A percentile compares a stretch with the other conserved stretches of the same genome.
Conservation (phyloP, 2,113 vertebrate genomes). For the Paratilapia polleni region DNA sequence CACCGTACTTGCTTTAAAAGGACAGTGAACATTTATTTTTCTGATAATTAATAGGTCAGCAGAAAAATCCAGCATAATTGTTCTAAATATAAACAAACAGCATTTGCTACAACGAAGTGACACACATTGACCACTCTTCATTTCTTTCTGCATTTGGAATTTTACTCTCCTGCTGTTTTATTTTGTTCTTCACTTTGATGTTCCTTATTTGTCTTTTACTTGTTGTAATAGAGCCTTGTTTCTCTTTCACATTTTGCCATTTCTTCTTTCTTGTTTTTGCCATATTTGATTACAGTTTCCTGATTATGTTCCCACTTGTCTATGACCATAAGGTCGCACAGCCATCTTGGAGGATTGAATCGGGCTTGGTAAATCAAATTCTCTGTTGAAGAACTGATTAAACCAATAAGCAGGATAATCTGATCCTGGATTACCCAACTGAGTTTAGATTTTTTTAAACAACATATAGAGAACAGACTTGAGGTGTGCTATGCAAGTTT, state of each 20-base stretch:
- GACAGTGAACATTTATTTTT: too few species aligned
- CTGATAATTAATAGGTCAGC: too few species aligned
- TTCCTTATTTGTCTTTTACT: background rate
- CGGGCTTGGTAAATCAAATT: background rate
- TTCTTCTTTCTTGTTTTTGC: background rate
- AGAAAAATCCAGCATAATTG: too few species aligned
- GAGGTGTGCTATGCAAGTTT: background rate
- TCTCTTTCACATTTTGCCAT: background rate
- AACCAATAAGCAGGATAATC: background rate
- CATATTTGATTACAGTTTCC: background rate
- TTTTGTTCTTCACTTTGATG: background rate
- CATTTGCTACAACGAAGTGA: background rate
- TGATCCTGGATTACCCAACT: background rate
- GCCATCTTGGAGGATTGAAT: background rate
- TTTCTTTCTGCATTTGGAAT: background rate
- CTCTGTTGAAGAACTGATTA: background rate
- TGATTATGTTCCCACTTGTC: background rate
- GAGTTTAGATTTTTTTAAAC: background rate
- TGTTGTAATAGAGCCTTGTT: background rate
- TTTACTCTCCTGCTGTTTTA: background rate
- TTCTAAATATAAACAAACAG: background rate
- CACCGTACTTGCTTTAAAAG: background rate
- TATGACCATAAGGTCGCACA: background rate
- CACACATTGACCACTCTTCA: background rate
- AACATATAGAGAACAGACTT: background rate